These are phyloP conservation scores for Stenchaetothrips biformis DNA, from an alignment of 2,888 invertebrate genomes.

Conservation along the genomic window DNA sequence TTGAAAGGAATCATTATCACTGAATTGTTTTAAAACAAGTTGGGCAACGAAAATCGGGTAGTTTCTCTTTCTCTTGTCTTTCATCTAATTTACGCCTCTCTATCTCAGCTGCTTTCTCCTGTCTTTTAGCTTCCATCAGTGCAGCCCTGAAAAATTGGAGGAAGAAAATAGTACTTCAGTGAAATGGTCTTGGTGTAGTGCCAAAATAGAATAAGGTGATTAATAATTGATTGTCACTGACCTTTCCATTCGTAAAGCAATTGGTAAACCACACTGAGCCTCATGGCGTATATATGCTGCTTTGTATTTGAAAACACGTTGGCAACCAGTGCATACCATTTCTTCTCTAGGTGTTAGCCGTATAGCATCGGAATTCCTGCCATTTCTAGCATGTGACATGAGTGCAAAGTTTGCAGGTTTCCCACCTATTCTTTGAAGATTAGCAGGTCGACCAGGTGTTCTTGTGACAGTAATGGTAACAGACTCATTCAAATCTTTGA, in stretches of 20 bases:
- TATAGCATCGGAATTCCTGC: background rate
- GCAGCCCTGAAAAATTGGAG: background rate
- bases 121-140: background rate
- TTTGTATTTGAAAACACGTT: slow-evolving; percentile 7
- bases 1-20: background rate
- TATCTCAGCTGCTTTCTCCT: background rate
- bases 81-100: background rate
- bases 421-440: background rate
- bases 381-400: background rate
- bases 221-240: background rate
- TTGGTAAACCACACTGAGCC: background rate
- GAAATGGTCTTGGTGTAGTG: no score
- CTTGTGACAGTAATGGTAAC: background rate
- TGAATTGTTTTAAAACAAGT: slow-evolving; percentile 2
- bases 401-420: slow-evolving; percentile 1
- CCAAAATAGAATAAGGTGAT: no score
- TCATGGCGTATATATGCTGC: background rate
- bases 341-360: background rate
- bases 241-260: background rate
- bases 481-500: background rate
- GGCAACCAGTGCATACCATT: background rate
- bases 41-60: background rate
- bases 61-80: background rate
- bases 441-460: background rate
- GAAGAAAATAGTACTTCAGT: background rate